Evolutionary conservation across 1,140 invertebrate species (phyloP).

Genomic region (Andricus grossulariae): DNA sequence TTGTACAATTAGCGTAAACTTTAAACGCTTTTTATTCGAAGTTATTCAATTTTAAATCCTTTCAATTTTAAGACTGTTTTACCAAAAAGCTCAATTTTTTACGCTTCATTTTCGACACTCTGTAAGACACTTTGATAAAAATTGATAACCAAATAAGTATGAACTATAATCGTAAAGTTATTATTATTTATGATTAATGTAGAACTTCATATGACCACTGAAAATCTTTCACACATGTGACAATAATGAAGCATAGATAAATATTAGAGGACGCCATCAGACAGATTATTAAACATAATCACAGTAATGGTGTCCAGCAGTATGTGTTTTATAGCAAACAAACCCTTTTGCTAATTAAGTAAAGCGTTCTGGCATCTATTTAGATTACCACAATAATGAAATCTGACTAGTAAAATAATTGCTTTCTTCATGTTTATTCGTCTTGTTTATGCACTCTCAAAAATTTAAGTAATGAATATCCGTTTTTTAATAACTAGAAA

Average conservation of each 20-base stretch:
- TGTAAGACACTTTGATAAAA: no score
- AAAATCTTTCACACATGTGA: no score
- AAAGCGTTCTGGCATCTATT: constrained; percentile 12
- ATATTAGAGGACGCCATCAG: constrained; percentile 21
- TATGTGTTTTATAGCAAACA: constrained; percentile 26
- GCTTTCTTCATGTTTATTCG: not conserved
- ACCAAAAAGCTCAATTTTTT: no score
- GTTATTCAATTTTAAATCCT: no score
- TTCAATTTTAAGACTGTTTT: no score
- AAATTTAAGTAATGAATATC: not conserved
- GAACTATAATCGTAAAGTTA: no score
- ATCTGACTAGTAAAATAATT: not conserved
- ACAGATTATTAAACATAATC: constrained; percentile 21
- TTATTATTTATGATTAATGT: constrained; percentile 11
- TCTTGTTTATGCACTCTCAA: not conserved
- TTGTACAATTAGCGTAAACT: no score
- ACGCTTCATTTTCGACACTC: no score
- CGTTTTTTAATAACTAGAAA: not conserved
- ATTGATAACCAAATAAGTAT: no score
- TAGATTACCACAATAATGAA: not conserved
- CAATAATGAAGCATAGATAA: not conserved
- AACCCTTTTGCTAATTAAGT: constrained; percentile 11
- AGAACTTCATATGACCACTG: not conserved
- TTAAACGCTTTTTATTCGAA: no score
- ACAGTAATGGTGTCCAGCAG: not conserved